Conservation (phyloP, 2,113 vertebrate species). For the Platysteira castanea region DNA sequence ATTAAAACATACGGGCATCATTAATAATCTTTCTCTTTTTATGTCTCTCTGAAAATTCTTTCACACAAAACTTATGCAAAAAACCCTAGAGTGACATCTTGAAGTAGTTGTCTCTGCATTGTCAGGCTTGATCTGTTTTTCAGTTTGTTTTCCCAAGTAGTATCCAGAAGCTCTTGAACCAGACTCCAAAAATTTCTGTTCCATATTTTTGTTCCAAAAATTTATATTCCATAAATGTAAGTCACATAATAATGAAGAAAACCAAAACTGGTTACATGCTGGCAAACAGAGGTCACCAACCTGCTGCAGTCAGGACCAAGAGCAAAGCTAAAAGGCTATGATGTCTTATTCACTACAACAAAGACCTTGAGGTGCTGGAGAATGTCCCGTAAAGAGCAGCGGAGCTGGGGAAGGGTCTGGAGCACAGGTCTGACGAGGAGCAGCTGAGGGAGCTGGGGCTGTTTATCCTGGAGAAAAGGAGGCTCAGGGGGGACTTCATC, state of each 20-base stretch:
- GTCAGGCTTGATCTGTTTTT: background rate
- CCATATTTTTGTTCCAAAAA: background rate
- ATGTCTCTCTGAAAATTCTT: background rate
- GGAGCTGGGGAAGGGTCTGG: background rate
- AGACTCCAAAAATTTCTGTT: background rate
- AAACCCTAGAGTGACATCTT: background rate
- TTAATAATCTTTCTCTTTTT: background rate
- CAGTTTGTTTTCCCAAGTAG: background rate
- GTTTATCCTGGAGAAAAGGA: background rate
- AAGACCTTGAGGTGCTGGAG: background rate
- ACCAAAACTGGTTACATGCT: background rate
- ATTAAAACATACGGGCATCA: background rate
- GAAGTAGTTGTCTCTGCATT: background rate
- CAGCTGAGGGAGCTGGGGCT: fast-evolving
- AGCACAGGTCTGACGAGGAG: background rate
- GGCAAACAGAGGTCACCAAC: background rate
- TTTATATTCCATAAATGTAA: background rate
- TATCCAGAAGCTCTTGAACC: background rate
- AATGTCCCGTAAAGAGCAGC: fast-evolving
- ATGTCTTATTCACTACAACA: background rate
- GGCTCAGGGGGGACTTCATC: background rate
- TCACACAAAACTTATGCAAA: background rate
- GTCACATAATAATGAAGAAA: background rate
- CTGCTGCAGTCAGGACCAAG: background rate
- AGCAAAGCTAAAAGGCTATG: background rate